Evolutionary conservation across 2,888 invertebrate species (phyloP).

Genomic region (Lithophane leautieri): DNA sequence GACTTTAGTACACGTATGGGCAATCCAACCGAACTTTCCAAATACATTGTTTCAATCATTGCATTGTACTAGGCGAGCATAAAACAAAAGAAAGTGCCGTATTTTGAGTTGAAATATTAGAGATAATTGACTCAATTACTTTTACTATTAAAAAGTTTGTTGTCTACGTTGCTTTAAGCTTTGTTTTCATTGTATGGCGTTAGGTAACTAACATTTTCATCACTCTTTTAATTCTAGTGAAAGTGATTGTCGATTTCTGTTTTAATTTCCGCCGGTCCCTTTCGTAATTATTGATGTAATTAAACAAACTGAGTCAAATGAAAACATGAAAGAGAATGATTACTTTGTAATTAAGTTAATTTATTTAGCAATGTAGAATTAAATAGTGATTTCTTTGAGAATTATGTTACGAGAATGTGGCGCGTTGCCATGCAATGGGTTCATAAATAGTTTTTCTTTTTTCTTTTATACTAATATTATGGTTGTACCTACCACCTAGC

Average conservation of each 20-base stretch:
- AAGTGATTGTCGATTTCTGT: slow-evolving; percentile 47
- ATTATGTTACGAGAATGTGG: slow-evolving; percentile 19
- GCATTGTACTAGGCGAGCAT: slow-evolving; percentile 30
- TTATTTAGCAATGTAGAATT: slow-evolving; percentile 3
- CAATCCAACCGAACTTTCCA: slow-evolving; percentile 44
- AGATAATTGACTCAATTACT: slow-evolving; percentile 48
- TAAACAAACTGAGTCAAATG: slow-evolving; percentile 28
- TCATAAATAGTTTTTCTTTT: not conserved
- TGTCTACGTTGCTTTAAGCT: slow-evolving; percentile 26
- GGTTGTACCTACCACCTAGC: not conserved
- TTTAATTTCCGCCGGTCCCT: slow-evolving; percentile 44
- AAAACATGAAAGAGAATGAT: slow-evolving; percentile 10
- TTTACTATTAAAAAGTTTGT: slow-evolving; percentile 39
- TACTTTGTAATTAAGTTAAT: slow-evolving; percentile 21
- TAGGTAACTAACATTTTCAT: slow-evolving; percentile 41
- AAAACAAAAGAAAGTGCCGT: slow-evolving; percentile 53
- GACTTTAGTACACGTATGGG: slow-evolving; percentile 1
- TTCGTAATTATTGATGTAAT: slow-evolving; percentile 36
- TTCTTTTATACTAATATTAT: not conserved
- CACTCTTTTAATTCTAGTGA: slow-evolving; percentile 53
- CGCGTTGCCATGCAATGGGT: not conserved
- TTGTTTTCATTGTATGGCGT: slow-evolving; percentile 39
- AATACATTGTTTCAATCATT: slow-evolving; percentile 41
- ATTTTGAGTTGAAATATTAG: slow-evolving; percentile 36
- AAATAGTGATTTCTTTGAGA: slow-evolving; percentile 29